Percentiles rank a stretch among this genome's conserved stretches.
These are phyloP conservation scores for Carlito syrichta DNA, from an alignment of 2,113 vertebrate genomes.

Conservation along the genomic window DNA sequence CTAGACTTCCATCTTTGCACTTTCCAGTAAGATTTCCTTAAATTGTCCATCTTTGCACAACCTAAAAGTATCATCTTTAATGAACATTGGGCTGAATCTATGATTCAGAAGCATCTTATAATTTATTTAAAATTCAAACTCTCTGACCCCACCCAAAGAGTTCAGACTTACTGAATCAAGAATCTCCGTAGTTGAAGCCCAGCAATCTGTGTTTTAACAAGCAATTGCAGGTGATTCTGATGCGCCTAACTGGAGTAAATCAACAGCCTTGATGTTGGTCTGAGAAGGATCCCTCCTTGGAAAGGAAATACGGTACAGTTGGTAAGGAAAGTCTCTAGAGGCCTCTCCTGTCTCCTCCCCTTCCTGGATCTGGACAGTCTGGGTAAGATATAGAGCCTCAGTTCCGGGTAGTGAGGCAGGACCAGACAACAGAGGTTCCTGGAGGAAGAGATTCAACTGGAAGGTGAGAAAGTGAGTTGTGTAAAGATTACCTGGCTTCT, in stretches of 20 bases:
- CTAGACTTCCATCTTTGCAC: not conserved
- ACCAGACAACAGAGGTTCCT: not conserved
- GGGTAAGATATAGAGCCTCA: not conserved
- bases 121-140: not conserved
- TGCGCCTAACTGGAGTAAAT: not conserved
- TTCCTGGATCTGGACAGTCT: not conserved
- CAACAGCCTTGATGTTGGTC: not conserved
- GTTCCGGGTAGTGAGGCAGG: not conserved
- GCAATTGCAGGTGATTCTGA: not conserved
- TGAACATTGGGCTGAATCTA: not conserved
- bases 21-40: not conserved
- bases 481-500: not conserved
- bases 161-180: not conserved
- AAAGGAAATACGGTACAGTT: not conserved
- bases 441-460: not conserved
- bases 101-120: not conserved
- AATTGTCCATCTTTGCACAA: not conserved
- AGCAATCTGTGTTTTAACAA: not conserved
- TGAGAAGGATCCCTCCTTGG: not conserved
- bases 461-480: not conserved
- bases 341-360: not conserved
- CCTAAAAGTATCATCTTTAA: not conserved
- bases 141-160: not conserved
- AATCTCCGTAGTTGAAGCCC: not conserved
- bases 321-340: not conserved